These are phyloP conservation scores for Monopis laevigella DNA, from an alignment of 2,888 invertebrate genomes.

Conservation along the genomic window DNA sequence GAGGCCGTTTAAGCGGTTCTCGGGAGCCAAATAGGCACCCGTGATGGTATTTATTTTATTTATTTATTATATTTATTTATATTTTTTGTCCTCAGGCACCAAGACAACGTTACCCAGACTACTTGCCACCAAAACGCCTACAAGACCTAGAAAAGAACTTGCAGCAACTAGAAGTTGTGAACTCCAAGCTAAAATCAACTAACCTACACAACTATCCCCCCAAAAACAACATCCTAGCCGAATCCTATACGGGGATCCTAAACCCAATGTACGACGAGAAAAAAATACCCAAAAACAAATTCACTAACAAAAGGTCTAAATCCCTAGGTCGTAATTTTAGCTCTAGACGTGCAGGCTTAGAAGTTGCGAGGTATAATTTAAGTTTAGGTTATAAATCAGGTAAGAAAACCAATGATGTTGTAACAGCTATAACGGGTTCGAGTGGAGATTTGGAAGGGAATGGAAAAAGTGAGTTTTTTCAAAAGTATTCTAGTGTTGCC, in stretches of 20 bases:
- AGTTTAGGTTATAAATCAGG: constrained; percentile 40
- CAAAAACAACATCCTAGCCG: constrained; percentile 14
- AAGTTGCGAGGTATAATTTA: constrained; percentile 45
- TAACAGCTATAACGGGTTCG: constrained; percentile 42
- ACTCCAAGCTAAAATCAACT: constrained; percentile 16
- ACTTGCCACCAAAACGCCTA: constrained; percentile 27
- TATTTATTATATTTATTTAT: too few relatives aligned
- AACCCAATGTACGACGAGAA: constrained; percentile 49
- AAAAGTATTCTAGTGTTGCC: constrained; percentile 31
- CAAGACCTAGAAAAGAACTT: constrained; percentile 27
- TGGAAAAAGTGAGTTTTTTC: constrained; percentile 40
- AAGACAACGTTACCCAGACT: constrained; percentile 32
- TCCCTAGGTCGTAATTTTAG: constrained; percentile 47
- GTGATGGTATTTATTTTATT: too few relatives aligned
- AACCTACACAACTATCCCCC: constrained; percentile 1
- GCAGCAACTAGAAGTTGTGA: constrained; percentile 23
- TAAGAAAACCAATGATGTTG: constrained; percentile 47
- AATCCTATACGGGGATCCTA: constrained; percentile 44
- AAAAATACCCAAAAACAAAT: constrained; percentile 47
- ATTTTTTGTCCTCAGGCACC: too few relatives aligned
- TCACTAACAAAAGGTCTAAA: constrained; percentile 48
- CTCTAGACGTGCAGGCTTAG: constrained; percentile 33
- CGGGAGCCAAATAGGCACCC: too few relatives aligned
- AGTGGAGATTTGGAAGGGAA: constrained; percentile 47
- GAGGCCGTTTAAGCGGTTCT: too few relatives aligned